phyloP scores from a whole-genome alignment of 1,140 invertebrate species.

The Ceratosolen solmsi region DNA sequence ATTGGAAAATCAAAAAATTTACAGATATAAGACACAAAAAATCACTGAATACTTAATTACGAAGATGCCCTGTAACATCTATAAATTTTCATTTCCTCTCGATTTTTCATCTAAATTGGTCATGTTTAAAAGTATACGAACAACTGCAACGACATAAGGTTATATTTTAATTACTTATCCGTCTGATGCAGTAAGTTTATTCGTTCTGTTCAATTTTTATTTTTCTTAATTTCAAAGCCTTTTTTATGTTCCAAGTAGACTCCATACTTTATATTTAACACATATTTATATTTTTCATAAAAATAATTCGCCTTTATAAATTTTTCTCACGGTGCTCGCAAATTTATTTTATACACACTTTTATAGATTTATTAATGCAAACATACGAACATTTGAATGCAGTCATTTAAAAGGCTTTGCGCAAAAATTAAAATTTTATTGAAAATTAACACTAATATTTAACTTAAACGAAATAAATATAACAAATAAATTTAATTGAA shows the following conservation, averaged over 20 bases:
- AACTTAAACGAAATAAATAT: background rate
- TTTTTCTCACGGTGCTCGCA: background rate
- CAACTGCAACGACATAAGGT: background rate
- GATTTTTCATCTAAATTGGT: slow-evolving; percentile 40
- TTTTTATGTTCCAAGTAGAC: slow-evolving; percentile 19
- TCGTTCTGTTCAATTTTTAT: background rate
- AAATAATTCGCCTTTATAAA: slow-evolving; percentile 13
- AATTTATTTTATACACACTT: slow-evolving; percentile 6
- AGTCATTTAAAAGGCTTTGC: slow-evolving; percentile 39
- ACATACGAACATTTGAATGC: background rate
- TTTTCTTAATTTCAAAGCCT: background rate
- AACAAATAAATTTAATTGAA: background rate
- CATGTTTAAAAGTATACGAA: slow-evolving; percentile 29
- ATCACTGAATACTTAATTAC: background rate
- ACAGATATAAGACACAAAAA: background rate
- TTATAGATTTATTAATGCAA: background rate
- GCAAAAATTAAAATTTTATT: slow-evolving; percentile 36
- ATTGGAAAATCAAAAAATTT: background rate
- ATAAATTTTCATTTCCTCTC: slow-evolving; percentile 14
- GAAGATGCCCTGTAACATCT: background rate
- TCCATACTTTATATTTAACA: no score
- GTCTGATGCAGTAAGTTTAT: background rate
- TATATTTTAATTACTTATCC: background rate
- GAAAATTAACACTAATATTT: background rate
- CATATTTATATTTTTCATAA: no score